Evolutionary conservation across 2,113 vertebrate species (phyloP), one percentile per base, ranked within the genome.

Genomic region (Neogale vison): DNA sequence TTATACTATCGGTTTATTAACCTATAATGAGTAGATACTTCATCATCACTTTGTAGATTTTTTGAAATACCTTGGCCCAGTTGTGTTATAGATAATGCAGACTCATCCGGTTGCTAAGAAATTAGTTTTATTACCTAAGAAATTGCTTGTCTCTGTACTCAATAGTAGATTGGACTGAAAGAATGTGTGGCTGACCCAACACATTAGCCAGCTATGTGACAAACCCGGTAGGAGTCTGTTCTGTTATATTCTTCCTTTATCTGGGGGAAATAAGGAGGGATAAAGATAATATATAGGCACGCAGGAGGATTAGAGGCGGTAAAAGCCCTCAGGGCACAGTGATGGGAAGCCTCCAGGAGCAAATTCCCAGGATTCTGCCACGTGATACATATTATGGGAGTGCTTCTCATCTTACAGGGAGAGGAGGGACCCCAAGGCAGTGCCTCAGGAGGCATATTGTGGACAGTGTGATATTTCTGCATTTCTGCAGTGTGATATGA

Each of bases 51-150:
- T 94, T 91, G 96, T 96, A 98, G 96, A 91, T 96, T 93, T 97
- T 96, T 72, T 81, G 39, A 96, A 97, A 87, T 93, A 87, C 72
- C 59, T 94, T 97, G 94, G 96, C 93, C 80, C 42, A 45, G 71
- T 94, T 80, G 94, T 85, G n/a, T 87, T 88, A 96, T 34, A 92
- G 92, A 86, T 97, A 97, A 84, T 83, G 52, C 84, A 96, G 95
- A 87, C 81, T 95, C 92, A 90, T 94, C 96, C 96, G 36, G 23
- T 93, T 96, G 81, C 87, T 89, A 59, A 93, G 93, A 95, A 91
- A 96, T 98, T 96, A 97, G 96, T 98, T 98, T 97, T 98, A 98
- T 95, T 90, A 96, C 63, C 80, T 67, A 77, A 95, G 90, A 95
- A 96, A 97, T 96, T 80, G 81, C 92, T 97, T 92, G 96, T 80